Conservation (phyloP, 2,888 invertebrate genomes). For the Syrphus vitripennis region DNA sequence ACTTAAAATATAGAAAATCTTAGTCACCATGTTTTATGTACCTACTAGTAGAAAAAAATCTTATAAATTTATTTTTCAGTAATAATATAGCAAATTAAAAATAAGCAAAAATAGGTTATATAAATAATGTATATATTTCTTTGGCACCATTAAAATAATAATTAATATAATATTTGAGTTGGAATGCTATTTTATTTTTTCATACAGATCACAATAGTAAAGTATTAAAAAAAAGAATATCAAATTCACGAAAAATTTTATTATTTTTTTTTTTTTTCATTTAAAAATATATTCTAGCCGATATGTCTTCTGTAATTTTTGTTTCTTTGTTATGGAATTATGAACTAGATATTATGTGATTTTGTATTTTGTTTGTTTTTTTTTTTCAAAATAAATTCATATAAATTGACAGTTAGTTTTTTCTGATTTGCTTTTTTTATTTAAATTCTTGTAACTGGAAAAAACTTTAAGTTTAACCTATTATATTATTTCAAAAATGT, state of each 20-base stretch:
- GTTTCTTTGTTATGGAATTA: not conserved
- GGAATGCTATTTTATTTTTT: constrained; percentile 12
- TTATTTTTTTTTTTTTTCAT: not conserved
- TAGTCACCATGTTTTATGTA: not conserved
- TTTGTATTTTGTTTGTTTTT: constrained; percentile 26
- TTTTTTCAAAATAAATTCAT: constrained; percentile 58
- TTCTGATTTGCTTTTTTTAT: constrained; percentile 12
- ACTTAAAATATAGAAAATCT: constrained; percentile 4
- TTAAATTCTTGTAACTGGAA: constrained; percentile 1
- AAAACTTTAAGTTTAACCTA: not conserved
- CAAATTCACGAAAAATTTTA: constrained; percentile 15
- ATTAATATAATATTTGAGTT: constrained; percentile 1
- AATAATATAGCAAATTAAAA: constrained; percentile 9
- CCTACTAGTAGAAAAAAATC: constrained; percentile 27
- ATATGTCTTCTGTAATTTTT: constrained; percentile 46
- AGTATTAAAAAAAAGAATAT: not conserved
- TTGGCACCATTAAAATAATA: constrained; percentile 55
- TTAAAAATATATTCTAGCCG: constrained; percentile 38
- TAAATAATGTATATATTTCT: constrained; percentile 41
- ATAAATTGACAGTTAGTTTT: constrained; percentile 61
- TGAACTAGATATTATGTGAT: not conserved
- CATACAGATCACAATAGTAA: constrained; percentile 18
- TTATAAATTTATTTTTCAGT: constrained; percentile 16
- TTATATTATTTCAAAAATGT: not conserved
- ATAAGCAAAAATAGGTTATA: constrained; percentile 19